A percentile compares a stretch with the other conserved stretches of the same genome.
phyloP scores from a whole-genome alignment of 1,140 invertebrate genomes.

The Tetramorium parvispinum region DNA sequence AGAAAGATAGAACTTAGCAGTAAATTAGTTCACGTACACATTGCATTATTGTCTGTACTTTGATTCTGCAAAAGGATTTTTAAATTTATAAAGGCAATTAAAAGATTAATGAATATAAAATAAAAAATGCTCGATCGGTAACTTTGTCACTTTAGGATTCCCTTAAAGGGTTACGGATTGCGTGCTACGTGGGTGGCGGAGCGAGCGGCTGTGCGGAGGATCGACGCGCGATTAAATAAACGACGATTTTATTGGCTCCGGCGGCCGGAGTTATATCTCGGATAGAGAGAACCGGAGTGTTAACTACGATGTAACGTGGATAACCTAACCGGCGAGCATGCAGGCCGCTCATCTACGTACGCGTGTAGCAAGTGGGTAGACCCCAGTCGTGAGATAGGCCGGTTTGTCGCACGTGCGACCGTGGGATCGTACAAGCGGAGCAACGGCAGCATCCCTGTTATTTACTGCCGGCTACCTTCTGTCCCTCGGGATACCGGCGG shows the following conservation, averaged over 20 bases:
- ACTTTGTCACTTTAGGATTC: no score
- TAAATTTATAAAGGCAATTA: no score
- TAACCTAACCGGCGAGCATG: conserved; percentile 48
- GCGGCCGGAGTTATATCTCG: conserved; percentile 31
- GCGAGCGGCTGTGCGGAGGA: conserved; percentile 6
- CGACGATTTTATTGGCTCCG: conserved; percentile 56
- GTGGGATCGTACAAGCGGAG: conserved; percentile 61
- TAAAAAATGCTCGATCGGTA: no score
- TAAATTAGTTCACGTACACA: no score
- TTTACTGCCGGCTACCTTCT: conserved; percentile 59
- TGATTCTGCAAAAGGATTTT: no score
- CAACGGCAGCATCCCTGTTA: conserved; percentile 59
- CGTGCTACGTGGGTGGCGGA: conserved; percentile 39
- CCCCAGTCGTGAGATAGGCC: conserved; percentile 48
- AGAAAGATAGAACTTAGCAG: no score
- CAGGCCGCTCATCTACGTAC: conserved; percentile 52
- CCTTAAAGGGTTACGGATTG: background rate
- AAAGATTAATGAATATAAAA: no score
- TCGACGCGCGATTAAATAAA: conserved; percentile 58
- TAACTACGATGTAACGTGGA: conserved; percentile 49
- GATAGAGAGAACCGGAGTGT: conserved; percentile 53
- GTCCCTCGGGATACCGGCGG: conserved; percentile 51
- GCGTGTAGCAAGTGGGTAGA: conserved; percentile 44
- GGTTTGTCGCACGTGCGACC: conserved; percentile 62
- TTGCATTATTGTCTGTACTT: no score